Evolutionary conservation across 2,113 vertebrate species (phyloP), one percentile per base, ranked within the genome.

Genomic region (Poecile atricapillus): DNA sequence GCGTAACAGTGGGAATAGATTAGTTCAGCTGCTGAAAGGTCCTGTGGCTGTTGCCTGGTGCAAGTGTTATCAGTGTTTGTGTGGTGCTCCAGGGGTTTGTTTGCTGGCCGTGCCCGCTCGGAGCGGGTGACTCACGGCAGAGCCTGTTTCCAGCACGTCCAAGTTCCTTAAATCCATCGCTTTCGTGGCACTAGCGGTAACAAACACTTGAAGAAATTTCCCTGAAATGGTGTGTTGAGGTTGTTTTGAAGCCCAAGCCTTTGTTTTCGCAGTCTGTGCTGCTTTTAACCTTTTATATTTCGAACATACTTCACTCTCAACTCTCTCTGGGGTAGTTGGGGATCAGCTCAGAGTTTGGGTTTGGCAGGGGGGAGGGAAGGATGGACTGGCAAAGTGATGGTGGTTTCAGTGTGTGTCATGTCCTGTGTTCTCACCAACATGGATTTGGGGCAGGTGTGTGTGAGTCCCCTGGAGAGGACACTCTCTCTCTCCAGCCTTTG

Each of bases 1-100:
- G 94, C 70, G 8, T 93, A 44, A 27, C 92, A 10, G 90, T 76
- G 96, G 96, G 93, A 95, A 96, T 93, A 91, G 95, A 96, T 97
- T 96, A 88, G 94, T 90, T 85, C 33, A 94, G 96, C 83, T 94
- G 88, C 82, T 88, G 92, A 73, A 87, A 96, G 92, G 59, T 77
- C 83, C 68, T 55, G 83, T 2, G 74, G 79, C 71, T 56, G 62
- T 50, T 64, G 88, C 80, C 85, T 83, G 76, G 92, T 46, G 41
- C 85, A 67, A 85, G 81, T 6, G 88, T 96, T 94, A 94, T 97
- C 94, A 65, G 93, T 78, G 87, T 91, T 95, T 94, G 92, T 67
- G 93, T 80, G 64, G 50, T 53, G 90, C 59, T 76, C 11, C 0
- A 37, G 88, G 89, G 91, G 71, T 94, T 96, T 94, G 90, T 96